These are phyloP conservation scores for Crocuta crocuta DNA, from an alignment of 2,113 vertebrate species.

Conservation along the genomic window DNA sequence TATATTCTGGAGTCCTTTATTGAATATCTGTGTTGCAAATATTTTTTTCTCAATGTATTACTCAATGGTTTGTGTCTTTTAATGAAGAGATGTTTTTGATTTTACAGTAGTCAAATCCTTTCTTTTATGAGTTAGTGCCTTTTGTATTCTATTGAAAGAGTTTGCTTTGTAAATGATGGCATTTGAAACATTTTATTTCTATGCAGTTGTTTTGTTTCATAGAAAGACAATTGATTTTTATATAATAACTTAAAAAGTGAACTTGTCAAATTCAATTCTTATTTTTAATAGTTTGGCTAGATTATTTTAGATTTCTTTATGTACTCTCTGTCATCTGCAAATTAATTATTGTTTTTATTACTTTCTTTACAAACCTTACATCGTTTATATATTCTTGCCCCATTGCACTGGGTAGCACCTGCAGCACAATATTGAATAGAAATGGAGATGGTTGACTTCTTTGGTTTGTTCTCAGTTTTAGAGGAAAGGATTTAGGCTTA, in stretches of 20 bases:
- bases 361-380: neutral
- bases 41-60: neutral
- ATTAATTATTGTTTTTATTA: neutral
- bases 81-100: neutral
- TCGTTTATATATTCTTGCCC: neutral
- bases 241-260: neutral
- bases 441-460: neutral
- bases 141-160: neutral
- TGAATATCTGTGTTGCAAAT: neutral
- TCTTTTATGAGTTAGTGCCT: neutral
- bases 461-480: neutral
- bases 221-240: slow-evolving; percentile 28
- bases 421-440: neutral
- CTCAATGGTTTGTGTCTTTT: neutral
- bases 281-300: slow-evolving; percentile 21
- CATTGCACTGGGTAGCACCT: neutral
- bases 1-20: neutral
- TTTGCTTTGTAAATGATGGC: neutral
- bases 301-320: neutral
- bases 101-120: neutral
- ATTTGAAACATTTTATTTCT: slow-evolving; percentile 2
- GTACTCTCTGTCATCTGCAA: neutral
- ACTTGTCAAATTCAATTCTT: neutral
- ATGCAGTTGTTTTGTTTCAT: slow-evolving; percentile 7
- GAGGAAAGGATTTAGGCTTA: neutral